Percentiles rank a stretch among this genome's conserved stretches.
phyloP scores from a whole-genome alignment of 2,888 invertebrate genomes.

The Zaprionus lineosus region DNA sequence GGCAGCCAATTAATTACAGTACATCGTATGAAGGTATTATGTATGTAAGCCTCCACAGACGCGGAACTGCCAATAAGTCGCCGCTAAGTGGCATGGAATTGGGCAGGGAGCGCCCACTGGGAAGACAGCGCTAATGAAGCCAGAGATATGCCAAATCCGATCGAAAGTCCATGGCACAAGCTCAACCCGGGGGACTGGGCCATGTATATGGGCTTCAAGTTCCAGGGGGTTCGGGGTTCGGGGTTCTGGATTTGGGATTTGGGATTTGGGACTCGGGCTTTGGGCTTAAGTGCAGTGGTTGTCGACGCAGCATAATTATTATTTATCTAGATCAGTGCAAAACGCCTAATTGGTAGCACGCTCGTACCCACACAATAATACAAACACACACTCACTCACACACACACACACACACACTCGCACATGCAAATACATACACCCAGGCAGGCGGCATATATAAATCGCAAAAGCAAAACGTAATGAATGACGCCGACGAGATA shows the following conservation, averaged over 20 bases:
- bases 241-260: not conserved
- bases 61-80: slow-evolving; percentile 66
- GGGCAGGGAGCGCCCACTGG: slow-evolving; percentile 60
- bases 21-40: slow-evolving; percentile 20
- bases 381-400: slow-evolving; percentile 10
- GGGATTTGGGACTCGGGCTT: slow-evolving; percentile 3
- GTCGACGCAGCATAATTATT: slow-evolving; percentile 72
- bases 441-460: slow-evolving; percentile 61
- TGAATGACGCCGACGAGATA: slow-evolving; percentile 67
- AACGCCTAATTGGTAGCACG: slow-evolving; percentile 69
- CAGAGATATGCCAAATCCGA: slow-evolving; percentile 64
- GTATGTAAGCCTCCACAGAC: slow-evolving; percentile 48
- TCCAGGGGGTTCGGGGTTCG: slow-evolving; percentile 13
- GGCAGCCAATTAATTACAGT: slow-evolving; percentile 62
- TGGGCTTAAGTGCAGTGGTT: slow-evolving; percentile 33
- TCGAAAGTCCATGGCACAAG: slow-evolving; percentile 15
- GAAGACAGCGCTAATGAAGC: slow-evolving; percentile 68
- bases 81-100: slow-evolving; percentile 50
- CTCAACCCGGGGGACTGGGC: no score
- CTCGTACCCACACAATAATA: slow-evolving; percentile 64
- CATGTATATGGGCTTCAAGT: no score
- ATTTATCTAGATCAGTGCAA: slow-evolving; percentile 69
- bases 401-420: not conserved
- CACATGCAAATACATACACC: slow-evolving; percentile 2
- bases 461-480: slow-evolving; percentile 74